phyloP scores from a whole-genome alignment of 1,140 invertebrate species.

The Octopus sinensis region DNA sequence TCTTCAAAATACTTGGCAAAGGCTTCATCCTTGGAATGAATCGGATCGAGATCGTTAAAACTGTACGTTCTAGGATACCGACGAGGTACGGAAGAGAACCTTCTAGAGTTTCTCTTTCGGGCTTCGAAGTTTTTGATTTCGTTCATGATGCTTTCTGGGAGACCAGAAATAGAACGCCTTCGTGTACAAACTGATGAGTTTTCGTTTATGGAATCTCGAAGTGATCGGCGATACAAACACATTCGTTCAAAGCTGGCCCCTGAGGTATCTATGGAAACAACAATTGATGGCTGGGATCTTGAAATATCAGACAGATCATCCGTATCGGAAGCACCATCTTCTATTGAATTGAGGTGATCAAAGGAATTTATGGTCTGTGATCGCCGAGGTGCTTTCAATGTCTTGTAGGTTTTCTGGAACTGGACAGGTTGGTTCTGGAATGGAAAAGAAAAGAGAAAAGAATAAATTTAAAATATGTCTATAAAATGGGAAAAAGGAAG shows the following conservation, averaged over 20 bases:
- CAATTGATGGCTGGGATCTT: conserved; percentile 39
- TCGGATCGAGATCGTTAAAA: conserved; percentile 45
- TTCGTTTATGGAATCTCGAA: conserved; percentile 24
- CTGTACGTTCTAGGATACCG: conserved; percentile 37
- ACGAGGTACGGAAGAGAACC: conserved; percentile 19
- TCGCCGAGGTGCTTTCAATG: conserved; percentile 30
- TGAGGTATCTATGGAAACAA: conserved; percentile 48
- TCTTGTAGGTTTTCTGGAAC: conserved; percentile 42
- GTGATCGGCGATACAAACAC: conserved; percentile 42
- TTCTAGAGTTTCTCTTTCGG: conserved; percentile 26
- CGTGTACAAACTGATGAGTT: conserved; percentile 32
- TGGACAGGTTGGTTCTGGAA: conserved; percentile 31
- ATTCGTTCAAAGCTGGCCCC: conserved; percentile 46
- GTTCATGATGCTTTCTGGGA: conserved; percentile 43
- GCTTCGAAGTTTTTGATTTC: conserved; percentile 48
- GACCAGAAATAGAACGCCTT: conserved; percentile 42
- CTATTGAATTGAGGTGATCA: conserved; percentile 26
- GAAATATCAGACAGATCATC: conserved; percentile 26
- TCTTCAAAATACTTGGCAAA: conserved; percentile 48
- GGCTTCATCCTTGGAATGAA: conserved; percentile 35
- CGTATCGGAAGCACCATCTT: conserved; percentile 18
- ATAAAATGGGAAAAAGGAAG: too few relatives aligned
- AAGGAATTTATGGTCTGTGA: conserved; percentile 40
- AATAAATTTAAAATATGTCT: not conserved
- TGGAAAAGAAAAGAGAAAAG: conserved; percentile 7